Conservation (phyloP, 1,140 invertebrate species). For the Ptiloglossa arizonensis region DNA sequence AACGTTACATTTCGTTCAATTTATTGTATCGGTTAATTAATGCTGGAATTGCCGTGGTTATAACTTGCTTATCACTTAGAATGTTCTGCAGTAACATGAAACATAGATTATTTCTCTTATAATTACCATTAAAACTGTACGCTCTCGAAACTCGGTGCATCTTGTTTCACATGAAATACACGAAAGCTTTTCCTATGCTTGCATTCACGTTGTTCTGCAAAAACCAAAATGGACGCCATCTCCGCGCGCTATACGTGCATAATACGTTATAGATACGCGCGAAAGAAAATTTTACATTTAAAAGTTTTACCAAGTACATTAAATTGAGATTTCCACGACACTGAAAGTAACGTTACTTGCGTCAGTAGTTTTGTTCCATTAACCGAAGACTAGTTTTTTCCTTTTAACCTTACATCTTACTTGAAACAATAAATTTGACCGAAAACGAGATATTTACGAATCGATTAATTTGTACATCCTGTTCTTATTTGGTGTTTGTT, state of each 20-base stretch:
- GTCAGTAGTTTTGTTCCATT: neutral
- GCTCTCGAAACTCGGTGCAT: neutral
- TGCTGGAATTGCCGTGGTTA: neutral
- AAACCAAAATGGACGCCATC: neutral
- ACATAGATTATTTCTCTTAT: neutral
- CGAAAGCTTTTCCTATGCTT: neutral
- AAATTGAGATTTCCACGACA: slow-evolving; percentile 14
- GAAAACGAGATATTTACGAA: no score
- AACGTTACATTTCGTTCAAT: neutral
- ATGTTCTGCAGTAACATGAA: neutral
- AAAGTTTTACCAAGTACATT: slow-evolving; percentile 17
- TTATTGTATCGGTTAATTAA: neutral
- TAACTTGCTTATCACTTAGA: neutral
- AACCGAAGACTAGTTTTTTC: no score
- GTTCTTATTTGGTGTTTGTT: no score
- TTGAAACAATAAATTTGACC: no score
- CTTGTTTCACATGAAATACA: neutral
- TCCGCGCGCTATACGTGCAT: neutral
- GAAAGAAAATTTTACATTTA: slow-evolving; percentile 8
- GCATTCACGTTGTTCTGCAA: slow-evolving; percentile 16
- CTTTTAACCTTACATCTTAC: neutral
- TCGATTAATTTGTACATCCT: no score
- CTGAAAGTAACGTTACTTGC: neutral
- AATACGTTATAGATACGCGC: neutral
- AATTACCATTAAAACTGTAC: slow-evolving; percentile 8